Evolutionary conservation across 64 coral and sea anemone genomes (phyloP).

Genomic region (Stichodactyla mertensii): DNA sequence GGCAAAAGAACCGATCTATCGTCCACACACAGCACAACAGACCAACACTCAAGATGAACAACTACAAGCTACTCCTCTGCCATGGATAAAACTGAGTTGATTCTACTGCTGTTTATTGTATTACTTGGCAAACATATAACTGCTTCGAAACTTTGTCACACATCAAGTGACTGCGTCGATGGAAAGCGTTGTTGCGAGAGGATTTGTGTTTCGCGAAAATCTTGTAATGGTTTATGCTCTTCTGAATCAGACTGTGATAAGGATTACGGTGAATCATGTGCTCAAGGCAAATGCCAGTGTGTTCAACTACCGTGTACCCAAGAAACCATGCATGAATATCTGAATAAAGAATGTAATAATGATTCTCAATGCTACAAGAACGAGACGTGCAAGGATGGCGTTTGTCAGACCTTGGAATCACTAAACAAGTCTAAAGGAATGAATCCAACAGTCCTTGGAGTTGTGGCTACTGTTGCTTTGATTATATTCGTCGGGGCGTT

Average conservation of each 20-base stretch:
- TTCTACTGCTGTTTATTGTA: background rate
- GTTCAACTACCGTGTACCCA: background rate
- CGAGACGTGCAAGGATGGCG: background rate
- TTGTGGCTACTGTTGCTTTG: conserved; percentile 9
- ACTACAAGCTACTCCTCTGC: background rate
- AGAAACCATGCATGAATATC: background rate
- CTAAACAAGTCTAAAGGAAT: background rate
- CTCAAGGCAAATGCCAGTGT: background rate
- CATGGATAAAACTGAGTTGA: background rate
- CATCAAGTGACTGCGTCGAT: background rate
- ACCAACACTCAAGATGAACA: background rate
- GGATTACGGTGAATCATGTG: conserved; percentile 5
- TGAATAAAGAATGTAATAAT: background rate
- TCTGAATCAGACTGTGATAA: conserved; percentile 9
- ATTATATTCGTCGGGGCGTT: background rate
- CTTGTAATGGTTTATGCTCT: background rate
- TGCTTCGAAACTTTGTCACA: background rate
- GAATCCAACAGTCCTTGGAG: background rate
- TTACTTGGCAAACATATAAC: background rate
- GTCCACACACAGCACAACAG: background rate
- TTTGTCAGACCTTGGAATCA: background rate
- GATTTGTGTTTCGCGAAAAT: background rate
- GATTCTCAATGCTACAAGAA: background rate
- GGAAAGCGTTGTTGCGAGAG: conserved; percentile 5
- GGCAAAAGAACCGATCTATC: background rate